Base-by-base conservation (phyloP, 2,113 vertebrate species). In the Corythaixoides concolor region DNA sequence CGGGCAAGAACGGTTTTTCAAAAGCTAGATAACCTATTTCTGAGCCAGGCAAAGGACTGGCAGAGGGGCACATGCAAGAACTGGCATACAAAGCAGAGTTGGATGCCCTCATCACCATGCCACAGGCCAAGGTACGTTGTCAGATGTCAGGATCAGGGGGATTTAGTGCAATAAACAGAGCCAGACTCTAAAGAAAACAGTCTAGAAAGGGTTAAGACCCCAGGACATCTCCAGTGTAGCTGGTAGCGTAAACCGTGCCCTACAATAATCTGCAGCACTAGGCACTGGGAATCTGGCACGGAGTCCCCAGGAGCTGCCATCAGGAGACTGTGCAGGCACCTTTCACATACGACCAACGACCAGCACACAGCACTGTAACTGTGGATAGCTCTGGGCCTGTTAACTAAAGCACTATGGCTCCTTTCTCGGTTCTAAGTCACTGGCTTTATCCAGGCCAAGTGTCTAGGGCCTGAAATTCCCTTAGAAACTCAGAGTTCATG, bases 261-360 rank as follows among this genome's bases (percentile, higher is more conserved):
- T 24, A 19, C 14, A 6, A 5, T 33, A 27, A 13, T 15, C 62
- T 72, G 43, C 64, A 78, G 63, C 72, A 4, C 7, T 4, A n/a
- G 33, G 35, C 15, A 9, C 32, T 15, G 39, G 39, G 26, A 28
- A 37, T 20, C 30, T 30, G 35, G 56, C 43, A 8, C 2, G 8
- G 45, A n/a, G 52, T 20, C 67, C 37, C 35, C 23, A 9, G 37
- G 66, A 72, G 75, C 59, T 60, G 67, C 23, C 15, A 3, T 4
- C 39, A 20, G 67, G 55, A 23, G 50, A 5, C 43, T 22, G 15
- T 20, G 37, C 49, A 8, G 63, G 26, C 52, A 15, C 32, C 15
- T 27, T 32, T 21, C 28, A 19, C 22, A 0, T 9, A 4, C 2
- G 3, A 13, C 30, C 56, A 9, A 4, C 5, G 33, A 5, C 15